Conservation (phyloP, 2,888 invertebrate species). For the Stenotaenia linearis region DNA sequence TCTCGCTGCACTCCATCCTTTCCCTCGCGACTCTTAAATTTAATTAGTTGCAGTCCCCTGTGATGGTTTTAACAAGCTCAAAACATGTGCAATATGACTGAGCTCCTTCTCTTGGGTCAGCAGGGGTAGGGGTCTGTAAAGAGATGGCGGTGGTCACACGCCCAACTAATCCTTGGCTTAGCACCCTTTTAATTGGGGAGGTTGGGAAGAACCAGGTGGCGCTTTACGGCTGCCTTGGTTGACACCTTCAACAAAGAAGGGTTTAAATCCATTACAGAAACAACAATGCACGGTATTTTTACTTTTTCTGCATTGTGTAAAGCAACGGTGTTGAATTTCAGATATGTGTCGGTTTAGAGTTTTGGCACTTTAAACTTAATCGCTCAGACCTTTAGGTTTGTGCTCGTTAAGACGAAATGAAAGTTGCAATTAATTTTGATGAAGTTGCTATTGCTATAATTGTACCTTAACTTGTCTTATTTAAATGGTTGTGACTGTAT, state of each 20-base stretch:
- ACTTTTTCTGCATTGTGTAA: background rate
- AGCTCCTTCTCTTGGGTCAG: background rate
- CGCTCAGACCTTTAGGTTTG: background rate
- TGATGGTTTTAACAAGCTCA: constrained; percentile 8
- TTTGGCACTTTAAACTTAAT: too few species aligned
- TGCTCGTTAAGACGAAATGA: background rate
- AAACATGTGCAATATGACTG: constrained; percentile 9
- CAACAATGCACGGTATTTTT: background rate
- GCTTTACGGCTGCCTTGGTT: background rate
- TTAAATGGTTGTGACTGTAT: background rate
- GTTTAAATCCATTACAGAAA: background rate
- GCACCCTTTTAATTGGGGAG: constrained; percentile 14
- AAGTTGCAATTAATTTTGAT: background rate
- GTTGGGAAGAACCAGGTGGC: constrained; percentile 14
- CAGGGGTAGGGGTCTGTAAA: background rate
- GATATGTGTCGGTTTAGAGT: too few species aligned
- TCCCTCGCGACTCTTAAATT: background rate
- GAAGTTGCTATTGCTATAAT: background rate
- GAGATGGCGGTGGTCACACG: background rate
- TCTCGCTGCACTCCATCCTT: background rate
- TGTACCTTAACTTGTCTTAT: background rate
- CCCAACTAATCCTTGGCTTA: constrained; percentile 13
- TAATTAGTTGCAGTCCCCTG: background rate
- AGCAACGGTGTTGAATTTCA: too few species aligned
- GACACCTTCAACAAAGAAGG: background rate